Percentiles rank a stretch among this genome's conserved stretches.
phyloP scores from a whole-genome alignment of 2,888 invertebrate genomes.

The Phorcus lineatus region DNA sequence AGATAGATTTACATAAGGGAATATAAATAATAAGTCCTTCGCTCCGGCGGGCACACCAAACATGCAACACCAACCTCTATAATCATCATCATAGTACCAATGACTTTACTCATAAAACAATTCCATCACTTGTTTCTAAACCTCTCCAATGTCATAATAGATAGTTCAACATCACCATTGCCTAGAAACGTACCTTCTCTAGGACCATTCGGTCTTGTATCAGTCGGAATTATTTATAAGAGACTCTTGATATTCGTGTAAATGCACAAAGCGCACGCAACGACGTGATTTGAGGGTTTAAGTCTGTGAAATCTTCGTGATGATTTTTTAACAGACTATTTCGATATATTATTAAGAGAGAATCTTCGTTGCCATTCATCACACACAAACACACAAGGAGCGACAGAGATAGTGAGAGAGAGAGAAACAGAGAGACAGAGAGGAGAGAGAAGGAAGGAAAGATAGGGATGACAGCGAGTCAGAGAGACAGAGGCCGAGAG shows the following conservation, averaged over 20 bases:
- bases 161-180: too few relatives aligned
- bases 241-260: neutral
- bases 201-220: neutral
- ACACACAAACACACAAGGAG: neutral
- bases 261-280: neutral
- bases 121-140: too few relatives aligned
- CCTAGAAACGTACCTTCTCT: too few relatives aligned
- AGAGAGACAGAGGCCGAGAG: neutral
- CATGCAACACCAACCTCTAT: too few relatives aligned
- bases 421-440: neutral
- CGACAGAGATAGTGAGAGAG: neutral
- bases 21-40: too few relatives aligned
- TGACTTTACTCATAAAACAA: too few relatives aligned
- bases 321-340: neutral
- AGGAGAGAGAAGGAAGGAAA: too few relatives aligned
- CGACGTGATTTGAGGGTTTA: neutral
- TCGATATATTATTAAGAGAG: neutral
- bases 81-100: too few relatives aligned
- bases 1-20: too few relatives aligned
- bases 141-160: too few relatives aligned
- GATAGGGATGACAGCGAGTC: neutral
- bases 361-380: neutral
- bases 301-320: neutral
- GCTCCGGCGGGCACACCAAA: too few relatives aligned
- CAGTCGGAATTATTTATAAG: constrained; percentile 1